Percentiles rank a stretch among this genome's conserved stretches.
Conservation (phyloP, 1,140 invertebrate species). For the Lycorma delicatula region DNA sequence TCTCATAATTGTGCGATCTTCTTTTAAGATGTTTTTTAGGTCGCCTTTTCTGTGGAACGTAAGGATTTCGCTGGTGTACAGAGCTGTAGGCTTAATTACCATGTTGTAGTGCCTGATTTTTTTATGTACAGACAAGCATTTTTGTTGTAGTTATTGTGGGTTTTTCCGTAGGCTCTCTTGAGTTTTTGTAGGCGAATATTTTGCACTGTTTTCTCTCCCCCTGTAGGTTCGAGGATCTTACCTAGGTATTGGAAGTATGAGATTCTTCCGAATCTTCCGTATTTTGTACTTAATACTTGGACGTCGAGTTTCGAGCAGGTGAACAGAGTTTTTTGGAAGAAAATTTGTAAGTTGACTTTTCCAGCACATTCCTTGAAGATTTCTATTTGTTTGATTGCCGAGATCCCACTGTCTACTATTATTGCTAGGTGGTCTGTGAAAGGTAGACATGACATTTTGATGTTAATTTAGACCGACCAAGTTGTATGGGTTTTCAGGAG, state of each 20-base stretch:
- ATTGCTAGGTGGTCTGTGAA: slow-evolving; percentile 3
- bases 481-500: neutral
- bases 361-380: slow-evolving; percentile 10
- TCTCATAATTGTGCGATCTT: too few relatives aligned
- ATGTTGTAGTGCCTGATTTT: too few relatives aligned
- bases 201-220: neutral
- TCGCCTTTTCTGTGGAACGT: too few relatives aligned
- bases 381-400: slow-evolving; percentile 11
- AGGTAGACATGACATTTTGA: slow-evolving; percentile 2
- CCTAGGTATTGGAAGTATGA: slow-evolving; percentile 14
- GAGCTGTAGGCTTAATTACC: neutral
- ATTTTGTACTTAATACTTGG: slow-evolving; percentile 6
- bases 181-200: slow-evolving; percentile 8
- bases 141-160: neutral
- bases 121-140: neutral
- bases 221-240: slow-evolving; percentile 9
- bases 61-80: neutral
- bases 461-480: neutral
- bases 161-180: neutral
- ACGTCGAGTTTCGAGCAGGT: slow-evolving; percentile 8
- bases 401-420: slow-evolving; percentile 1
- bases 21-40: too few relatives aligned
- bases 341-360: slow-evolving; percentile 10
- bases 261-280: slow-evolving; percentile 3
- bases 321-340: slow-evolving; percentile 10